Conservation (phyloP, 2,113 vertebrate species). For the Panthera leo region DNA sequence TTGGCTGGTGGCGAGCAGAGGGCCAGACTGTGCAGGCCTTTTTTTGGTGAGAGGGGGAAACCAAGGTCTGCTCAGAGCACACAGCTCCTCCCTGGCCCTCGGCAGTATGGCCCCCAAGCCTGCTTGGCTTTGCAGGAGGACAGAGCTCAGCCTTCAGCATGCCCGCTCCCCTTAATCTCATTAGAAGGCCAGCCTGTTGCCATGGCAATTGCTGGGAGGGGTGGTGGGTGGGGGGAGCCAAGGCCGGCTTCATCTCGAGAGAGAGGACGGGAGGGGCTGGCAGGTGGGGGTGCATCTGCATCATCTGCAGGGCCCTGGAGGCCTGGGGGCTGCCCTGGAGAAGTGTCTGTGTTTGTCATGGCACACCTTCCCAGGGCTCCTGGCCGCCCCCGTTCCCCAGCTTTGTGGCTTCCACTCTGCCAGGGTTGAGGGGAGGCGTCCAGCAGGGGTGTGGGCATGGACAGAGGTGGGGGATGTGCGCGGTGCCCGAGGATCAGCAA, state of each 20-base stretch:
- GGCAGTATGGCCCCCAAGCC: accelerated
- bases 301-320: not conserved
- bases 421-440: accelerated
- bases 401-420: not conserved
- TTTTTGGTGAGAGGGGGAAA: not conserved
- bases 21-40: not conserved
- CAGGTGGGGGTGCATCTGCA: not conserved
- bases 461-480: not conserved
- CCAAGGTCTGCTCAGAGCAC: not conserved
- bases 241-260: not conserved
- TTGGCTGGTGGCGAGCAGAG: not conserved
- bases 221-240: not conserved
- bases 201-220: not conserved
- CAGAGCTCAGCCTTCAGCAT: not conserved
- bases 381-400: too few relatives aligned
- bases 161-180: constrained; percentile 15
- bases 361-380: not conserved
- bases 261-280: not conserved
- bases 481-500: not conserved
- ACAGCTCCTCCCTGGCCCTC: not conserved
- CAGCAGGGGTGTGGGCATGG: not conserved
- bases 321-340: not conserved
- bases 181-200: constrained; percentile 39
- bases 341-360: not conserved
- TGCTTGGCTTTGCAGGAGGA: not conserved